Base-by-base conservation (phyloP, 2,797 vertebrate genomes). In the Choloepus didactylus region DNA sequence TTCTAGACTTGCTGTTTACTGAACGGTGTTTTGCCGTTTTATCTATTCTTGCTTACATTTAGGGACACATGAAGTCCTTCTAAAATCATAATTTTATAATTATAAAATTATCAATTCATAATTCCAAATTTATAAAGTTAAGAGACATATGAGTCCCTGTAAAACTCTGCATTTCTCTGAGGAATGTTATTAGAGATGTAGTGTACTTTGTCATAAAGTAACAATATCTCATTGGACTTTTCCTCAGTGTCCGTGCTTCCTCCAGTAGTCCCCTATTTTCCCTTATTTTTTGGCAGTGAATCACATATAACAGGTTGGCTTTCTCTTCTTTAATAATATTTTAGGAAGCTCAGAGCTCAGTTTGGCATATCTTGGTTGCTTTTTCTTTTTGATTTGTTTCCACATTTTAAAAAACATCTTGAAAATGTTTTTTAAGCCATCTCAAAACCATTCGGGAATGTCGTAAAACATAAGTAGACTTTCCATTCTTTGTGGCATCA, bases 391-490 rank as follows among this genome's bases (percentile, higher is more conserved):
- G 18, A 59, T 95, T 93, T 89, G 76, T 25, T 81, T 95, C 38
- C n/a, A 77, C 51, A 72, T 93, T 88, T 80, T 75, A 91, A 94
- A 90, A 92, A 89, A 27, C 9, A 59, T 25, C 25, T 83, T 70
- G 19, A 80, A 81, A 90, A 72, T 66, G 14, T 56, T 87, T 84
- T 66, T 72, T 38, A 89, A 86, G n/a, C 27, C 11, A 77, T 72
- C 14, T 88, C 64, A 85, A 18, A 93, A n/a, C 8, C 35, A n/a
- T 87, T 75, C 21, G 83, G 49, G 69, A 93, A 76, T 72, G 29
- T 29, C 80, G 11, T 51, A 49, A 91, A 80, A n/a, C 54, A 66
- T 60, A 54, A 60, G 70, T 67, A 70, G 27, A 60, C 2, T 9
- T 56, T 92, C n/a, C 23, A 46, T 83, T 90, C 19, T 46, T 95